Conservation (phyloP, 2,797 vertebrate species). For the Percopsis omiscomaycus region DNA sequence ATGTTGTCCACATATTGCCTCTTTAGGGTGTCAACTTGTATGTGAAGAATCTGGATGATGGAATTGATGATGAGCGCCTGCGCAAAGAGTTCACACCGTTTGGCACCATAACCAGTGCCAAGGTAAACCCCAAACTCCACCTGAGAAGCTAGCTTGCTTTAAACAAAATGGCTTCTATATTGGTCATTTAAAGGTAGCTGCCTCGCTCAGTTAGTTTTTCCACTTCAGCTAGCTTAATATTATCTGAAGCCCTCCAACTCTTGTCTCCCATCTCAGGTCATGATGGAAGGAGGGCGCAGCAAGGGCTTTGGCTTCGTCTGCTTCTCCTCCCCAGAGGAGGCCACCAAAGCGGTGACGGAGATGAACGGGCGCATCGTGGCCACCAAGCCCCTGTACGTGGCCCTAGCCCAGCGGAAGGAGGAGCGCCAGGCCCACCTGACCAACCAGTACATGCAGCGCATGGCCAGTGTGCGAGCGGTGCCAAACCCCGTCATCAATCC, state of each 20-base stretch:
- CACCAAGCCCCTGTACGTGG: constrained; percentile 95
- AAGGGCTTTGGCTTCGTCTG: constrained; percentile 98
- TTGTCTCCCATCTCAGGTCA: constrained; percentile 79
- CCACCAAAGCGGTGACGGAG: constrained; percentile 96
- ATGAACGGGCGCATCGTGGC: constrained; percentile 98
- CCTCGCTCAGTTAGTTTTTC: neutral
- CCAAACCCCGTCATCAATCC: constrained; percentile 96
- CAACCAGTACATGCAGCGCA: constrained; percentile 98
- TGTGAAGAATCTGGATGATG: constrained; percentile 97
- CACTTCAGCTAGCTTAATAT: neutral
- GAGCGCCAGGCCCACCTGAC: constrained; percentile 96
- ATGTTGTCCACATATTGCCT: constrained; percentile 1
- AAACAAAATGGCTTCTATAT: constrained; percentile 20
- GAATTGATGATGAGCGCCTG: constrained; percentile 87
- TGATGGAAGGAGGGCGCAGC: constrained; percentile 97
- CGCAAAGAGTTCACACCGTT: constrained; percentile 81
- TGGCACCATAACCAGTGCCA: constrained; percentile 81
- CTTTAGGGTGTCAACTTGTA: constrained; percentile 94
- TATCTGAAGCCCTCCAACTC: neutral
- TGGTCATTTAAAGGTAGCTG: neutral
- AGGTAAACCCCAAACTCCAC: constrained; percentile 57
- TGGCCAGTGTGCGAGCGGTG: constrained; percentile 92
- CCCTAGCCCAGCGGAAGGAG: constrained; percentile 94
- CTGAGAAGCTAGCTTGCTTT: neutral
- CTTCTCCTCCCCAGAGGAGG: constrained; percentile 97